Conservation (phyloP, 2,888 invertebrate species). For the Hyposoter dolosus region DNA sequence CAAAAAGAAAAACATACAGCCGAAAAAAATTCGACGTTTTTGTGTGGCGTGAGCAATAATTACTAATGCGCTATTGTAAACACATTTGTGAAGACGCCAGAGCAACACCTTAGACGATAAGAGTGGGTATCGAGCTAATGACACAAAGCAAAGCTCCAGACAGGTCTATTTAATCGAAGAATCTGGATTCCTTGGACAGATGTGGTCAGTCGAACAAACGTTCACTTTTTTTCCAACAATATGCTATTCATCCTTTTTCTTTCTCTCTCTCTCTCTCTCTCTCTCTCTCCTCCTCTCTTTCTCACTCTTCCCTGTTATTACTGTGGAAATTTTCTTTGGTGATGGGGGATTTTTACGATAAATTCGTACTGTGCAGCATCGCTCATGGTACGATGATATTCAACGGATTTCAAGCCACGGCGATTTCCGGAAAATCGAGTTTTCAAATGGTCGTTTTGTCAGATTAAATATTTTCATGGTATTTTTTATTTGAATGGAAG, state of each 20-base stretch:
- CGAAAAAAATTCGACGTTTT: slow-evolving; percentile 5
- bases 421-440: neutral
- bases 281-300: slow-evolving; percentile 2
- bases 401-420: neutral
- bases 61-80: slow-evolving; percentile 62
- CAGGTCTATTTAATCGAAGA: slow-evolving; percentile 82
- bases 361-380: neutral
- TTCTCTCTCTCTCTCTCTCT: neutral
- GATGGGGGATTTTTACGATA: neutral
- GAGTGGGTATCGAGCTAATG: slow-evolving; percentile 79
- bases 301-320: neutral
- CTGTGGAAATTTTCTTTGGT: slow-evolving; percentile 16
- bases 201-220: slow-evolving; percentile 81
- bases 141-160: slow-evolving; percentile 80
- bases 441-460: neutral
- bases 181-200: slow-evolving; percentile 81
- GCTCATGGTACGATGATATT: neutral
- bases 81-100: slow-evolving; percentile 77
- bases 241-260: slow-evolving; percentile 46
- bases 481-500: too few species aligned
- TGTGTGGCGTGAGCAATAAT: slow-evolving; percentile 35
- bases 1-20: neutral
- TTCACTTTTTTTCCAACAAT: slow-evolving; percentile 51
- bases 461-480: neutral
- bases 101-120: slow-evolving; percentile 79